phyloP scores from a whole-genome alignment of 2,113 vertebrate genomes.

The Megalops atlanticus region DNA sequence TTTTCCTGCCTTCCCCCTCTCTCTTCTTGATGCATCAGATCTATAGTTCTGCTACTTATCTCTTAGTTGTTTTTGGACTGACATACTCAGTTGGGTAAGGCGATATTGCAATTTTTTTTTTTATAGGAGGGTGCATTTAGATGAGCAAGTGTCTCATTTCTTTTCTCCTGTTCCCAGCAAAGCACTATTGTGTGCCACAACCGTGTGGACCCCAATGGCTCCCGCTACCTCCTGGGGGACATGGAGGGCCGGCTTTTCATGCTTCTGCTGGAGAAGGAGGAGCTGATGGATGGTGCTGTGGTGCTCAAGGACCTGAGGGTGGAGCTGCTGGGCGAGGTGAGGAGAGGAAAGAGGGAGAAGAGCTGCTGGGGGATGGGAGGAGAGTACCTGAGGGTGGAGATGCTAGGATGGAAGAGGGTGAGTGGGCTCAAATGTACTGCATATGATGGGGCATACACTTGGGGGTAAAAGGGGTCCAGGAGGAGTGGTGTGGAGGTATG shows the following conservation, averaged over 20 bases:
- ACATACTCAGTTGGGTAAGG: too few species aligned
- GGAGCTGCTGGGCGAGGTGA: constrained; percentile 93
- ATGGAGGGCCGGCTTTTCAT: constrained; percentile 98
- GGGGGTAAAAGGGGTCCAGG: too few species aligned
- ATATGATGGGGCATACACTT: too few species aligned
- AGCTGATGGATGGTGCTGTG: constrained; percentile 93
- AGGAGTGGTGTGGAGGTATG: too few species aligned
- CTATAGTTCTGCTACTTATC: too few species aligned
- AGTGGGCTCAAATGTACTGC: too few species aligned
- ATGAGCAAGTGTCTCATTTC: background rate
- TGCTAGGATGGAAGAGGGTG: too few species aligned
- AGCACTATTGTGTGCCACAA: constrained; percentile 97
- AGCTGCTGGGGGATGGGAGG: background rate
- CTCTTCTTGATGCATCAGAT: too few species aligned
- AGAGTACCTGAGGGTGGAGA: background rate
- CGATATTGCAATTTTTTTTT: too few species aligned
- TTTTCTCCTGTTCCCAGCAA: constrained; percentile 75
- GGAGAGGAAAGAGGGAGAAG: too few species aligned
- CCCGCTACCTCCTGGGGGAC: constrained; percentile 92
- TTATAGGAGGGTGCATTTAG: too few species aligned
- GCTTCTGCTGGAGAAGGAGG: constrained; percentile 96
- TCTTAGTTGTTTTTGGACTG: too few species aligned
- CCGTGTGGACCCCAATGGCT: constrained; percentile 94
- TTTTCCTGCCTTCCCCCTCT: background rate
- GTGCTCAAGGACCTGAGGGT: constrained; percentile 92